Percentiles rank a stretch among this genome's conserved stretches.
phyloP scores from a whole-genome alignment of 1,140 invertebrate species.

The Trichonephila clavipes region DNA sequence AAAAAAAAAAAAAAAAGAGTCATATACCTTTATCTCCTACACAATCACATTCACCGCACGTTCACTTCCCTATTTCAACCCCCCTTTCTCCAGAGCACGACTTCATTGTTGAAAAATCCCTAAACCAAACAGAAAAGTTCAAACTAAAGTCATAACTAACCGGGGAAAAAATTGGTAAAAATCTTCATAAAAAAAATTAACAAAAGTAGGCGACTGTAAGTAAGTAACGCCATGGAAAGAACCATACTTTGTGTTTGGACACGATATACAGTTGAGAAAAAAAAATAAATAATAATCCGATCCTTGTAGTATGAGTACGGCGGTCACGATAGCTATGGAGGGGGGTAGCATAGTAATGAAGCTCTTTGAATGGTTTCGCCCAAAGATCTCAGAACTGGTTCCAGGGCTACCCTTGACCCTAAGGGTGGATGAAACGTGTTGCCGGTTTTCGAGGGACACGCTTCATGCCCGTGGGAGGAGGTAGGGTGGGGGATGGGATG shows the following conservation, averaged over 20 bases:
- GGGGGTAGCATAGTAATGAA: not conserved
- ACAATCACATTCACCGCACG: constrained; percentile 7
- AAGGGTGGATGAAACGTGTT: not conserved
- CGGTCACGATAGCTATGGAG: not conserved
- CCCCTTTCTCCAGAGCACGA: not conserved
- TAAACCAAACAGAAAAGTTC: not conserved
- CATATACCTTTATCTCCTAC: not conserved
- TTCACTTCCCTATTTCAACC: not conserved
- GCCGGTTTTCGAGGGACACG: not conserved
- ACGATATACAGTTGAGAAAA: not conserved
- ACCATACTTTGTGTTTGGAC: constrained; percentile 1
- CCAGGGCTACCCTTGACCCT: not conserved
- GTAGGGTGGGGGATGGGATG: not conserved
- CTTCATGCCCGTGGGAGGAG: constrained; percentile 3
- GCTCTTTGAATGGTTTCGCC: not conserved
- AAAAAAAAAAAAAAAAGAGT: not conserved
- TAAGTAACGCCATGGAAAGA: not conserved
- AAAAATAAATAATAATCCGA: constrained; percentile 6
- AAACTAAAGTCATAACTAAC: constrained; percentile 54
- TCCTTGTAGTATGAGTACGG: not conserved
- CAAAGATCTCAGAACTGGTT: constrained; percentile 26
- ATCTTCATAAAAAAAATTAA: no score
- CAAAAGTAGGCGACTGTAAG: not conserved
- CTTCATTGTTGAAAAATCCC: constrained; percentile 7
- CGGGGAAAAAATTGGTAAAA: not conserved